Base-by-base conservation (phyloP, 1,140 invertebrate genomes). In the Grapholita molesta region DNA sequence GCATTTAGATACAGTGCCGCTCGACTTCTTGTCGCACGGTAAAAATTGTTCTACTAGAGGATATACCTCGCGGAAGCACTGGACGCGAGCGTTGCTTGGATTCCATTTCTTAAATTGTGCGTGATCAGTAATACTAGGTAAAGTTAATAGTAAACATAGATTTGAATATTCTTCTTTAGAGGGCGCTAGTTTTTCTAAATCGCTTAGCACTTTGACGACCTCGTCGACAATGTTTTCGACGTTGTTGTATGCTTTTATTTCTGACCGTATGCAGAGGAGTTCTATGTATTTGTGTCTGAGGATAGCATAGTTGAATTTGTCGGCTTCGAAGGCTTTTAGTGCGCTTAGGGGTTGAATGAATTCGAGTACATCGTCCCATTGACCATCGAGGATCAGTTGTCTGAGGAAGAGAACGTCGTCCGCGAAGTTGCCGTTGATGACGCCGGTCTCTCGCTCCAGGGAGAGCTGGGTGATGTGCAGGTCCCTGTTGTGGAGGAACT, bases 281-380 rank as follows among this genome's bases (percentile, higher is more conserved):
- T 99, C 98, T 52, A 98, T 95, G 88, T 98, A 99, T 89, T 99
- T 99, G 89, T 98, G 97, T 79, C 96, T 95, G 32, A 98, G 93
- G 64, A 99, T 96, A 15, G 96, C 93, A 80, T 97, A 99, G 68
- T 94, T 95, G 84, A 99, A 98, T 83, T 95, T 95, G 71, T 96
- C 94, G 83, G 94, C 94, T 79, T 97, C 95, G 84, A 97, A 97
- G 32, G 94, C 93, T 73, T 95, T 95, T 0, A 98, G 90, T 2
- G 95, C 94, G 87, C 97, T 96, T n/a, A 99, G 92, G 0, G 98
- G 98, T 90, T 99, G 97, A 65, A 99, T 96, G 89, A 99, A 99
- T 82, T 99, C 97, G 15, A 99, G 92, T 0, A 97, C 98, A 90
- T 99, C 98, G 90, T 99, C 98, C 98, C 98, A 99, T 92, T 99